Evolutionary conservation across 2,888 invertebrate species (phyloP), one percentile per base, ranked within the genome.

Genomic region (Mermis nigrescens): DNA sequence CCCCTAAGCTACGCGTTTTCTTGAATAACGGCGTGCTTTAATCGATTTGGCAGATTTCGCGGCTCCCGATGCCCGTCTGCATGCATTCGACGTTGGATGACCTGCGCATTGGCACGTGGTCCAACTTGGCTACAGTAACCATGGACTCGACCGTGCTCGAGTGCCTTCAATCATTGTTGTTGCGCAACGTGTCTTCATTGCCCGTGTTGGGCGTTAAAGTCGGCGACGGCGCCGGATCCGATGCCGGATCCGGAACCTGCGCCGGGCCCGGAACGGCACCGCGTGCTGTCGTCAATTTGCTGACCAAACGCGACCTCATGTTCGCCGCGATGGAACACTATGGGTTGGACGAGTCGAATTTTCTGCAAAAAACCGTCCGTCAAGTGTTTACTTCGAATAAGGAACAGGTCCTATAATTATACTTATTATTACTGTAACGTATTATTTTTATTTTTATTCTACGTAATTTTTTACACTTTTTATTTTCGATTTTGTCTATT

Each of bases 21-120:
- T n/a, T n/a, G n/a, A n/a, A n/a, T n/a, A n/a, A n/a, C n/a, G n/a
- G n/a, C n/a, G n/a, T n/a, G n/a, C n/a, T n/a, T n/a, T n/a, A n/a
- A n/a, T n/a, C n/a, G n/a, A n/a, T n/a, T n/a, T n/a, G n/a, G 28
- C 31, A 53, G 54, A 53, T 53, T 15, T 28, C 54, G 4, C 7
- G 31, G 7, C 31, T 53, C 29, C 54, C 54, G 27, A 4, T 53
- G 31, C 54, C 54, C 31, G 12, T 4, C 7, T 53, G 54, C 31
- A 53, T 53, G 54, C 29, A 53, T 15, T 15, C 12, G 12, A 12
- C 54, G 12, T 31, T 53, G 54, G 54, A 53, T 31, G 54, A 53
- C 27, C 24, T 48, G 24, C 48, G 48, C 24, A 19, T 53, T 4
- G 54, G 54, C 27, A 53, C 54, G 12, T 53, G 54, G 54, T 19